Percentiles rank a stretch among this genome's conserved stretches.
These are phyloP conservation scores for Pelodiscus sinensis DNA, from an alignment of 2,113 vertebrate genomes.

Conservation along the genomic window DNA sequence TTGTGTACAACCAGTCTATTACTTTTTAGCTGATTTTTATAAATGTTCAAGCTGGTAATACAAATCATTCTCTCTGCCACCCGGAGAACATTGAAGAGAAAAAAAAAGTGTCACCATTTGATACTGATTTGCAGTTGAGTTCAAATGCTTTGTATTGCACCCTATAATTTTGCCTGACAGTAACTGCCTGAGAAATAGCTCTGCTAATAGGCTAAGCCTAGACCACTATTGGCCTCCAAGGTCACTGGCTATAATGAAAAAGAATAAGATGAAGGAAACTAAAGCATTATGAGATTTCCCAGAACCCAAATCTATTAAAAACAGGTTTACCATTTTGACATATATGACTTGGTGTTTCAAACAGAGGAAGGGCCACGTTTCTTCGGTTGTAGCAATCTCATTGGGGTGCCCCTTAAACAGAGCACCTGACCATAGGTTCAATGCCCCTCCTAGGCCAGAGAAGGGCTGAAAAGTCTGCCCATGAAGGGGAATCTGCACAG, in stretches of 20 bases:
- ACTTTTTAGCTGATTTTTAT: constrained; percentile 37
- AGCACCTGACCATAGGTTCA: neutral
- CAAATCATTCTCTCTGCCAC: neutral
- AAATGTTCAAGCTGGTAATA: constrained; percentile 27
- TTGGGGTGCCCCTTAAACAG: neutral
- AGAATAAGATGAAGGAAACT: neutral
- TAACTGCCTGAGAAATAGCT: neutral
- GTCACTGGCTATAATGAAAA: neutral
- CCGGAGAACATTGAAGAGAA: constrained; percentile 14
- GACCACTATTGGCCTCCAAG: neutral
- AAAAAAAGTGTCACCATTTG: constrained; percentile 26
- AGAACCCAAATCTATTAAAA: accelerated
- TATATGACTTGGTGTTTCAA: neutral
- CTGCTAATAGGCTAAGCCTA: neutral
- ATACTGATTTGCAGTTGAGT: constrained; percentile 43
- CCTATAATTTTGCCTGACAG: neutral
- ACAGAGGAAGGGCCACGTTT: neutral
- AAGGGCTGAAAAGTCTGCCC: neutral
- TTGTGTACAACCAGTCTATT: constrained; percentile 24
- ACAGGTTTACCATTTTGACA: neutral
- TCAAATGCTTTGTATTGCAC: neutral
- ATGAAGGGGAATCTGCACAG: neutral
- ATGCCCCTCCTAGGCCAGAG: neutral
- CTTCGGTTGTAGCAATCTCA: neutral
- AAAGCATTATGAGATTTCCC: neutral